Conservation (phyloP, 2,888 invertebrate species). For the Stenichneumon culpator region DNA sequence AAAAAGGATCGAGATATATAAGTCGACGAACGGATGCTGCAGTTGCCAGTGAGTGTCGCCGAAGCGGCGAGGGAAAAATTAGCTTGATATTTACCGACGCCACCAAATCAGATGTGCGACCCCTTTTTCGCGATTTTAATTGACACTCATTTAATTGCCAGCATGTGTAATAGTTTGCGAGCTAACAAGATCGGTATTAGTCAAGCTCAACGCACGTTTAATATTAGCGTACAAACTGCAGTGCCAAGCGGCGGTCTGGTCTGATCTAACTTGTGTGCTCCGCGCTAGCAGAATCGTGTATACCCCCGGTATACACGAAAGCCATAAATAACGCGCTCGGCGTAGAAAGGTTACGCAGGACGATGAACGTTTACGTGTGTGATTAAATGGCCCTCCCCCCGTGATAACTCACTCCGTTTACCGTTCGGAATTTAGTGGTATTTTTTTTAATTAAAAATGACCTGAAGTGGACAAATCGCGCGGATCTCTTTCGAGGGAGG, state of each 20-base stretch:
- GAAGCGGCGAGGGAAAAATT: not conserved
- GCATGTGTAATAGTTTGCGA: not conserved
- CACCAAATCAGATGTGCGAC: constrained; percentile 19
- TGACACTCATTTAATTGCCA: constrained; percentile 27
- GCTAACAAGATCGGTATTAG: not conserved
- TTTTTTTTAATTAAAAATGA: constrained; percentile 17
- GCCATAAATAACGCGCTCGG: constrained; percentile 40
- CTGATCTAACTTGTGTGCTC: constrained; percentile 19
- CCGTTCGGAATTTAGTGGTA: not conserved
- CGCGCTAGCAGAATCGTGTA: constrained; percentile 12
- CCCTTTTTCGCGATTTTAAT: constrained; percentile 31
- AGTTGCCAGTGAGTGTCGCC: not conserved
- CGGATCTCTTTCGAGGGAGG: constrained; percentile 10
- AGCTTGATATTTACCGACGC: constrained; percentile 33
- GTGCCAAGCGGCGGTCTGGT: not conserved
- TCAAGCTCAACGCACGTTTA: not conserved
- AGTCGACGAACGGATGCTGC: not conserved
- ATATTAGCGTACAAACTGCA: constrained; percentile 3
- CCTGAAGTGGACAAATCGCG: constrained; percentile 12
- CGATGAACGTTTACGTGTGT: constrained; percentile 43
- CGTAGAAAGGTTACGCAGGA: constrained; percentile 48
- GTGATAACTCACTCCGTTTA: constrained; percentile 30
- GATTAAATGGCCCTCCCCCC: constrained; percentile 13
- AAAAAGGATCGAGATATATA: not conserved
- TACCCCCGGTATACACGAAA: not conserved